Conservation (phyloP, 1,140 invertebrate species). For the Sinella curviseta region DNA sequence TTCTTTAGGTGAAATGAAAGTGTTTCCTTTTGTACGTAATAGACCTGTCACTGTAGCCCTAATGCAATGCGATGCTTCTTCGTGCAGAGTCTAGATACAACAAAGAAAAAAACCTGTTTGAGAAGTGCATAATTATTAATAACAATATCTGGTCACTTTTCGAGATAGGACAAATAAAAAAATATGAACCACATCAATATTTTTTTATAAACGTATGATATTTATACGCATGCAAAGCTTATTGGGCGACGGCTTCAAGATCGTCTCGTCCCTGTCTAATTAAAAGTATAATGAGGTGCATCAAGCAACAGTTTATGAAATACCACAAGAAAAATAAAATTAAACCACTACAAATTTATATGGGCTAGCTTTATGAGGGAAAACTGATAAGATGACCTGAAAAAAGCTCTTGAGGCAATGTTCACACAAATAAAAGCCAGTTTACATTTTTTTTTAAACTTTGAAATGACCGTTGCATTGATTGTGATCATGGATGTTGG, state of each 20-base stretch:
- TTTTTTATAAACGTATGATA: background rate
- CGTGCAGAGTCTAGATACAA: background rate
- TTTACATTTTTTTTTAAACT: too few relatives aligned
- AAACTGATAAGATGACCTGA: background rate
- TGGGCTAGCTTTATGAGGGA: background rate
- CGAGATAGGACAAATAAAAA: background rate
- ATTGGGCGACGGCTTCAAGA: background rate
- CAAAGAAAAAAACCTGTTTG: constrained; percentile 13
- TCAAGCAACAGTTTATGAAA: constrained; percentile 17
- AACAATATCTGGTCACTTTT: constrained; percentile 12
- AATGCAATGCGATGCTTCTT: background rate
- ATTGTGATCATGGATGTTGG: background rate
- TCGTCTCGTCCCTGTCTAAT: constrained; percentile 20
- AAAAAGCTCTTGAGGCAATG: background rate
- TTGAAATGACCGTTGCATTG: too few relatives aligned
- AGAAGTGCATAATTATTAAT: background rate
- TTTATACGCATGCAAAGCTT: too few relatives aligned
- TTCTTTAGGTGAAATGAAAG: background rate
- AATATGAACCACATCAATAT: background rate
- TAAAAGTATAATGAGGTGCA: constrained; percentile 21
- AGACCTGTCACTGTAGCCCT: background rate
- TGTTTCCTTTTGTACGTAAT: background rate
- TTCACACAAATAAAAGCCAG: background rate
- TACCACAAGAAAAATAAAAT: constrained; percentile 22
- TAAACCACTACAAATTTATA: constrained; percentile 9